Conservation (phyloP, 2,888 invertebrate species). For the Ochlodes sylvanus region DNA sequence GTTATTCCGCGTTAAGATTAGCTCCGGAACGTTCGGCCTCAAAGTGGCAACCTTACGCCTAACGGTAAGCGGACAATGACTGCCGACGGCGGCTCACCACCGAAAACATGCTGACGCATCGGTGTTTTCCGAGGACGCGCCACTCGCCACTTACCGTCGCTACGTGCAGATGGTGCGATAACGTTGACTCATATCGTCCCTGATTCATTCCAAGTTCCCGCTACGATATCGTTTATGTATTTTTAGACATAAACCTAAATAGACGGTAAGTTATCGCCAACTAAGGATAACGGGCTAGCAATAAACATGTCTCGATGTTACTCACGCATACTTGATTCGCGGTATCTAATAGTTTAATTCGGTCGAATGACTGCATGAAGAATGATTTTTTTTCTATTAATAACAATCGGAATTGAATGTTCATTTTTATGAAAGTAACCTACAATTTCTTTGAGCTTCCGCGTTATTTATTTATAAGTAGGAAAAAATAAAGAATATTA, state of each 20-base stretch:
- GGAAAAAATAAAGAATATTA: no score
- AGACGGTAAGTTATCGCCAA: conserved; percentile 4
- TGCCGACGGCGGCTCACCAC: conserved; percentile 54
- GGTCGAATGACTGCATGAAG: neutral
- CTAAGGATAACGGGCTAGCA: conserved; percentile 14
- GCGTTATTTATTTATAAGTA: no score
- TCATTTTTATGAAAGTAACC: no score
- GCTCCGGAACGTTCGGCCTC: conserved; percentile 11
- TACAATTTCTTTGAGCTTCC: no score
- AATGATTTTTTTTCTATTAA: no score
- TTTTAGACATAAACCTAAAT: conserved; percentile 38
- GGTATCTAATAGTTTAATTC: conserved; percentile 1
- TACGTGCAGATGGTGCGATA: conserved; percentile 66
- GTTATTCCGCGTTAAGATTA: conserved; percentile 2
- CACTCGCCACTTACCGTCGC: conserved; percentile 55
- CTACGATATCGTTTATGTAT: conserved; percentile 57
- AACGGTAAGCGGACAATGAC: conserved; percentile 80
- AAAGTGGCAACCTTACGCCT: conserved; percentile 48
- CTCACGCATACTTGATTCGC: neutral
- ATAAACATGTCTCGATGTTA: neutral
- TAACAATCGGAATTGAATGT: no score
- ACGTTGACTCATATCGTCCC: conserved; percentile 63
- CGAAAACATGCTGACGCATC: conserved; percentile 76
- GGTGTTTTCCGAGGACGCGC: conserved; percentile 61
- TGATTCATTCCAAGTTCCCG: conserved; percentile 66